Evolutionary conservation across 2,113 vertebrate species (phyloP).

Genomic region (Myotis brandtii): DNA sequence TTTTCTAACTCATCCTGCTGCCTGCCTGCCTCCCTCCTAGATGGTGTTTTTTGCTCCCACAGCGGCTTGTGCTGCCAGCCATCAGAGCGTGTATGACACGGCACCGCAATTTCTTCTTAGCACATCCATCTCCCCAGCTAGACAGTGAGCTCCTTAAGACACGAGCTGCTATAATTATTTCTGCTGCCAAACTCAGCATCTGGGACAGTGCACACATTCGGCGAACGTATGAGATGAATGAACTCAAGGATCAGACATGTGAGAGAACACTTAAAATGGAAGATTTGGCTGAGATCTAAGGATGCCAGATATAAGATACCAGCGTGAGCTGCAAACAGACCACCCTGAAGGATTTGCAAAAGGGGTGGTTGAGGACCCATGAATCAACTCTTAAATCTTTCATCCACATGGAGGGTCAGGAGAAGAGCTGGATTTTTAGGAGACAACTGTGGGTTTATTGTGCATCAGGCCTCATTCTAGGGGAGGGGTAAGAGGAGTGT

Average conservation of each 20-base stretch:
- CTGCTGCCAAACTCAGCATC: constrained; percentile 59
- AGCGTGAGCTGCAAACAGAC: constrained; percentile 57
- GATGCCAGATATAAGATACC: constrained; percentile 57
- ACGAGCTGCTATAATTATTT: constrained; percentile 55
- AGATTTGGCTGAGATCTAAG: constrained; percentile 56
- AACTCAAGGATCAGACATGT: neutral
- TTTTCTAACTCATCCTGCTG: neutral
- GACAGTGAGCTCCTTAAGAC: constrained; percentile 47
- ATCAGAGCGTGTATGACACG: neutral
- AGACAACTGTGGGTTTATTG: neutral
- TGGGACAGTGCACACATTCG: neutral
- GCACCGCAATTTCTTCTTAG: neutral
- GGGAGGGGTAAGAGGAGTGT: neutral
- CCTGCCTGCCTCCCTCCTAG: neutral
- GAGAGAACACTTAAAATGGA: constrained; percentile 50
- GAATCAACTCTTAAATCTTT: constrained; percentile 52
- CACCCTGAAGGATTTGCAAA: constrained; percentile 46
- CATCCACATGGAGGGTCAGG: neutral
- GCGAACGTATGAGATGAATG: constrained; percentile 31
- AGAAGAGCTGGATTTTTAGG: constrained; percentile 7
- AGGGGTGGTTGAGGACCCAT: neutral
- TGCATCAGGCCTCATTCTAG: neutral
- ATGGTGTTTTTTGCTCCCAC: neutral
- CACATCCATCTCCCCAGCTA: neutral
- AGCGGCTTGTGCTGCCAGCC: neutral